Percentiles rank a stretch among this genome's conserved stretches.
These are phyloP conservation scores for Pseudomyrmex gracilis DNA, from an alignment of 1,140 invertebrate species.

Conservation along the genomic window DNA sequence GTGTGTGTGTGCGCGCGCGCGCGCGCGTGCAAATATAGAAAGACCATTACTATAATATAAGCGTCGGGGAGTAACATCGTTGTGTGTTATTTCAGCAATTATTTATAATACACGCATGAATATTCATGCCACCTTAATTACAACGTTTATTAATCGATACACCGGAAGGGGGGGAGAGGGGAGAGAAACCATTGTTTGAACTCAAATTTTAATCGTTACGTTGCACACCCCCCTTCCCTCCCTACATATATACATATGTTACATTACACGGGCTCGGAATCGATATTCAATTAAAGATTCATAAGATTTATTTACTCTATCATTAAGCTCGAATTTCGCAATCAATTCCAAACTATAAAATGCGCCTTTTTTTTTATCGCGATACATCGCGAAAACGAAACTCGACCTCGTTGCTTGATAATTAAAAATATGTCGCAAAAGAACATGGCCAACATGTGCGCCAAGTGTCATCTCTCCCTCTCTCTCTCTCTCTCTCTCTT, in stretches of 20 bases:
- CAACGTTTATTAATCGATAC: constrained; percentile 62
- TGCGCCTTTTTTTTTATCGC: neutral
- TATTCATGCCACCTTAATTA: constrained; percentile 57
- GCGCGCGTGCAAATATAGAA: constrained; percentile 26
- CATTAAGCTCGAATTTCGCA: constrained; percentile 44
- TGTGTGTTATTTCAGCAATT: constrained; percentile 53
- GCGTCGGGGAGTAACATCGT: constrained; percentile 28
- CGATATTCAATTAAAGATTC: constrained; percentile 58
- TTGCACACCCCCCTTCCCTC: too few species aligned
- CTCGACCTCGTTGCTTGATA: too few species aligned
- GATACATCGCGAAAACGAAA: constrained; percentile 23
- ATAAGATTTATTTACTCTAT: constrained; percentile 51
- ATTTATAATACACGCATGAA: constrained; percentile 57
- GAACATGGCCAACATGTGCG: too few species aligned
- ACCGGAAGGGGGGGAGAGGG: neutral
- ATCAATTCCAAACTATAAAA: constrained; percentile 28
- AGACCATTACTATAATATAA: constrained; percentile 43
- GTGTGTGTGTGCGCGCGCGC: neutral
- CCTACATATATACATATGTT: neutral
- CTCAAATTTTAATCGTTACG: constrained; percentile 53
- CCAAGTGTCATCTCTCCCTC: too few species aligned
- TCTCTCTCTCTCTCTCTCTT: neutral
- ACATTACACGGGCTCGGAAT: constrained; percentile 40
- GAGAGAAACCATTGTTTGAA: constrained; percentile 47
- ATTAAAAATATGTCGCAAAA: too few species aligned